Evolutionary conservation across 2,797 vertebrate genomes (phyloP).

Genomic region (Trichosurus vulpecula): DNA sequence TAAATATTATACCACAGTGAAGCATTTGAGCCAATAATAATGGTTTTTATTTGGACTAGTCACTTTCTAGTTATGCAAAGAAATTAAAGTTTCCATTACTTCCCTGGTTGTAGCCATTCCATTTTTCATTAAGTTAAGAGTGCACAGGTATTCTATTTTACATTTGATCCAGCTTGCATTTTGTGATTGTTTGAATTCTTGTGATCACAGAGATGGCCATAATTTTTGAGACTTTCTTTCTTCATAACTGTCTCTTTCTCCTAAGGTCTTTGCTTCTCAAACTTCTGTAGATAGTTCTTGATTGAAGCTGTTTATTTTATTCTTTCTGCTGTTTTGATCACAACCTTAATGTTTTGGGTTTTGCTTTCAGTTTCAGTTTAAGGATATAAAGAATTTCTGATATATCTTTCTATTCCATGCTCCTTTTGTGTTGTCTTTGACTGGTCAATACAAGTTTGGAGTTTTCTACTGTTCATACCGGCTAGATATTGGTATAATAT

Average conservation of each 20-base stretch:
- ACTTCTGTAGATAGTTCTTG: background rate
- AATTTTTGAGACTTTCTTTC: background rate
- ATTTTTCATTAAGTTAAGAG: background rate
- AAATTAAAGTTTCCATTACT: background rate
- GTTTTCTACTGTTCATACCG: background rate
- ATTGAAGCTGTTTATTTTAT: background rate
- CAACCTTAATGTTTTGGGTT: background rate
- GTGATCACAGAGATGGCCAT: background rate
- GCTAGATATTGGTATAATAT: background rate
- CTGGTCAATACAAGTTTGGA: background rate
- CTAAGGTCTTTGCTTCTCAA: background rate
- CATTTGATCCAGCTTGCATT: background rate
- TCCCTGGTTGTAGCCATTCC: background rate
- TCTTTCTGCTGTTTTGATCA: background rate
- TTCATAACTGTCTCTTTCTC: background rate
- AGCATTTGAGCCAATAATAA: background rate
- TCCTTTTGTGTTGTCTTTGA: background rate
- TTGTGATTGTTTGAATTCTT: background rate
- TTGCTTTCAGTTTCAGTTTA: background rate
- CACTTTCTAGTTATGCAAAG: background rate
- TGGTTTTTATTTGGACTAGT: background rate
- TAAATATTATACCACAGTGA: background rate
- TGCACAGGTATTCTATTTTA: background rate
- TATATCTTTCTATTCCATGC: background rate
- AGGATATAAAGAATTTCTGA: background rate